Evolutionary conservation across 2,113 vertebrate species (phyloP), one percentile per base, ranked within the genome.

Genomic region (Dromas ardeola): DNA sequence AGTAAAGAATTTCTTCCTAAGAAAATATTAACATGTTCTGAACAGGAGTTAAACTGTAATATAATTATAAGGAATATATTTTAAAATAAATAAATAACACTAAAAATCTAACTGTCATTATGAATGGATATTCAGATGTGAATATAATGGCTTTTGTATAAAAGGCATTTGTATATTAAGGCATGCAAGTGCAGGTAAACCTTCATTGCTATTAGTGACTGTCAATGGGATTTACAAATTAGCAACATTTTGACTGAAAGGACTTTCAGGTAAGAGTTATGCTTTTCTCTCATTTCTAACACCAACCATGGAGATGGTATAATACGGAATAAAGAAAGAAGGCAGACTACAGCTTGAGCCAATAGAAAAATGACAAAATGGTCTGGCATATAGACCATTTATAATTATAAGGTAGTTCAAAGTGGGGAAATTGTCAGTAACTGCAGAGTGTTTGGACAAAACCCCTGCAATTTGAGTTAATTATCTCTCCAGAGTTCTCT

Each of bases 321-420:
- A 82, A 59, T 32, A 83, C 25, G 25, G 34, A 82, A 90, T 56
- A 73, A 82, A 79, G 49, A 76, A 91, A 76, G 53, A 81, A 87
- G 49, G n/a, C 90, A 95, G 77, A 55, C 49, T 83, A 53, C 69
- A 92, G 76, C 71, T 78, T 72, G 63, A 92, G 88, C 74, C 67
- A 93, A 76, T 52, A 88, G 87, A 82, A 93, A 95, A 96, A 94
- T 73, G 71, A 69, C 70, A 62, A 77, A 86, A 23, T 74, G 71
- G n/a, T 88, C 59, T 96, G 90, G 76, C 83, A 86, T 91, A 73
- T 49, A 86, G 47, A 89, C 81, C 65, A 55, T 82, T 96, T 87
- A 90, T 96, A 97, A 97, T 95, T 94, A 97, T 73, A 90, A 96
- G 73, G 79, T 86, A 95, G 81, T 88, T 95, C 86, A 93, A 97